These are phyloP conservation scores for Coecobrya sp. DNA, from an alignment of 2,888 invertebrate species.

Conservation along the genomic window DNA sequence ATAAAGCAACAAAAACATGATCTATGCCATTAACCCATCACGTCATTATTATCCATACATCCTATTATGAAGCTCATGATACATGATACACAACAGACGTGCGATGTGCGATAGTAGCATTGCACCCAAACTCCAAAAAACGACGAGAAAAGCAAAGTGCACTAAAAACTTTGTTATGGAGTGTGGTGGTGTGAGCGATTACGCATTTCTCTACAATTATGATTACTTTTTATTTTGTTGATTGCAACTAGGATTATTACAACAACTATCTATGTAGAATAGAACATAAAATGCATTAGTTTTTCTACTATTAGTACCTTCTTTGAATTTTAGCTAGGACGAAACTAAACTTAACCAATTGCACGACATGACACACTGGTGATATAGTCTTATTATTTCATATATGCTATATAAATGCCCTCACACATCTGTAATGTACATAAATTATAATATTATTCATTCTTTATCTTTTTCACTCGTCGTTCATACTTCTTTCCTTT, in stretches of 20 bases:
- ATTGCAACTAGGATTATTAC: constrained; percentile 36
- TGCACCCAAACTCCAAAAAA: neutral
- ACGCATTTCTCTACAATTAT: constrained; percentile 25
- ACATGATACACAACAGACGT: neutral
- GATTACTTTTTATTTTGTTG: constrained; percentile 42
- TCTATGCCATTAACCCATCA: constrained; percentile 74
- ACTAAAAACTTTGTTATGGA: neutral
- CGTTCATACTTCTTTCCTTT: constrained; percentile 39
- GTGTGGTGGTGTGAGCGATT: constrained; percentile 56
- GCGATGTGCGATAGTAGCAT: neutral
- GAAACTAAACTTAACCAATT: constrained; percentile 22
- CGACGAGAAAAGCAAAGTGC: neutral
- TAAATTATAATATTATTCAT: constrained; percentile 79
- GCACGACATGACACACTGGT: constrained; percentile 60
- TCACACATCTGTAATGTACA: constrained; percentile 65
- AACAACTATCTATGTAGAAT: constrained; percentile 1
- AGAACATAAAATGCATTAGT: constrained; percentile 67
- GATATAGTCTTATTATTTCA: constrained; percentile 54
- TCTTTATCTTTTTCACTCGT: constrained; percentile 64
- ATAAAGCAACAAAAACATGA: constrained; percentile 71
- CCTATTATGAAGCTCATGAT: neutral
- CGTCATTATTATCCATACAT: constrained; percentile 38
- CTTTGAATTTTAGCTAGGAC: constrained; percentile 16
- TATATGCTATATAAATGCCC: neutral
- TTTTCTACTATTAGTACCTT: constrained; percentile 62